Percentiles rank a stretch among this genome's conserved stretches.
Evolutionary conservation across 2,113 vertebrate genomes (phyloP).

Genomic region (Phasianus colchicus): DNA sequence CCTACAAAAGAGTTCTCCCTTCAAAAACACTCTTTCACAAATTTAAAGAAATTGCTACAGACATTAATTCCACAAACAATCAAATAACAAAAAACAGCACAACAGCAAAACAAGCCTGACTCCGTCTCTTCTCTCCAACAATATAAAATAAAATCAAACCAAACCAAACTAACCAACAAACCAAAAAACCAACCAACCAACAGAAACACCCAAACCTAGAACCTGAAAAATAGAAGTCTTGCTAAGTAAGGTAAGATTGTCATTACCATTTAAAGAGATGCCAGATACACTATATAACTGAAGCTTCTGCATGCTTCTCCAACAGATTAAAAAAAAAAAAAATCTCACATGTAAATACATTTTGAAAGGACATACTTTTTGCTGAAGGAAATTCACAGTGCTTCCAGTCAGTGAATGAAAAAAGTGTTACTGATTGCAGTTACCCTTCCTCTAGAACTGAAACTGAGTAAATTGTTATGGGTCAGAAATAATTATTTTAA

Average conservation of each 20-base stretch:
- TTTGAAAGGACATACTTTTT: slow-evolving; percentile 42
- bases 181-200: neutral
- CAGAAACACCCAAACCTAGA: neutral
- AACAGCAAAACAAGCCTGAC: neutral
- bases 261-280: neutral
- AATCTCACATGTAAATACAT: neutral
- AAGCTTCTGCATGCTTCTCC: neutral
- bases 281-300: neutral
- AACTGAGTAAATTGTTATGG: neutral
- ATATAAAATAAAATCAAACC: neutral
- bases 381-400: slow-evolving; percentile 12
- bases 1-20: accelerated
- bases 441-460: slow-evolving; percentile 17
- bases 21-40: neutral
- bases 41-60: neutral
- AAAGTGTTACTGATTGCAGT: slow-evolving; percentile 60
- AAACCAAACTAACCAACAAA: neutral
- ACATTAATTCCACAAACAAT: neutral
- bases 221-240: slow-evolving; percentile 17
- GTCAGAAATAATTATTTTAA: slow-evolving; percentile 17
- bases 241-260: slow-evolving; percentile 3
- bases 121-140: accelerated
- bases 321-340: neutral
- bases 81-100: neutral
- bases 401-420: slow-evolving; percentile 36